These are phyloP conservation scores for Physocephala rufipes DNA, from an alignment of 2,888 invertebrate species.

Conservation along the genomic window DNA sequence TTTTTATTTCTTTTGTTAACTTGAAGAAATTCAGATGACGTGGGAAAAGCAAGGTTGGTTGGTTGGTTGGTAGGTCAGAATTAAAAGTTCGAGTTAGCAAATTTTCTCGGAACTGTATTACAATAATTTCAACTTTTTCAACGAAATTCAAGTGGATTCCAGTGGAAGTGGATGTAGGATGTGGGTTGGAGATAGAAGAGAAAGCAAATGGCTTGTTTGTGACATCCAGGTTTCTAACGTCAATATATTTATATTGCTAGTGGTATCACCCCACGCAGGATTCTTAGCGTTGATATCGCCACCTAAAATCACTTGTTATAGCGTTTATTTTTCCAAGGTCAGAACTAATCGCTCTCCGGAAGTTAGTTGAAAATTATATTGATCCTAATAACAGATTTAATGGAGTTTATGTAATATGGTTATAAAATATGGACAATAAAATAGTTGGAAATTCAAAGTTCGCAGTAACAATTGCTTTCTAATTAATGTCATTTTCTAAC, in stretches of 20 bases:
- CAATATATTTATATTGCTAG: background rate
- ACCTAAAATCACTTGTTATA: background rate
- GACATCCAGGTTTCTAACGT: background rate
- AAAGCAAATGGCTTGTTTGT: background rate
- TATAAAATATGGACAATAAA: background rate
- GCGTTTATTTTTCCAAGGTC: constrained; percentile 5
- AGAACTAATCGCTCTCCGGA: background rate
- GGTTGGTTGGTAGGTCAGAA: no score
- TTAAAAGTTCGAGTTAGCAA: no score
- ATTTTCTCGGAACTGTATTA: no score
- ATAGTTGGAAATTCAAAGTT: background rate
- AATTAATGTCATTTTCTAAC: background rate
- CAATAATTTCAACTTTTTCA: no score
- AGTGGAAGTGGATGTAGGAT: no score
- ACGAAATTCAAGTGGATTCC: no score
- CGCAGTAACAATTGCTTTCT: background rate
- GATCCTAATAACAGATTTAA: background rate
- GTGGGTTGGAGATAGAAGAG: background rate
- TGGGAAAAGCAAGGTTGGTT: no score
- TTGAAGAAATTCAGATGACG: no score
- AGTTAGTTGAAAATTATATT: constrained; percentile 1
- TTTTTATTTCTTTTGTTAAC: no score
- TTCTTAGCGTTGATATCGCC: background rate
- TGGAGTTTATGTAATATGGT: background rate
- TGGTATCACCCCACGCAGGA: background rate